A percentile compares a stretch with the other conserved stretches of the same genome.
Conservation (phyloP, 2,888 invertebrate species). For the Ennomos fuscantarius region DNA sequence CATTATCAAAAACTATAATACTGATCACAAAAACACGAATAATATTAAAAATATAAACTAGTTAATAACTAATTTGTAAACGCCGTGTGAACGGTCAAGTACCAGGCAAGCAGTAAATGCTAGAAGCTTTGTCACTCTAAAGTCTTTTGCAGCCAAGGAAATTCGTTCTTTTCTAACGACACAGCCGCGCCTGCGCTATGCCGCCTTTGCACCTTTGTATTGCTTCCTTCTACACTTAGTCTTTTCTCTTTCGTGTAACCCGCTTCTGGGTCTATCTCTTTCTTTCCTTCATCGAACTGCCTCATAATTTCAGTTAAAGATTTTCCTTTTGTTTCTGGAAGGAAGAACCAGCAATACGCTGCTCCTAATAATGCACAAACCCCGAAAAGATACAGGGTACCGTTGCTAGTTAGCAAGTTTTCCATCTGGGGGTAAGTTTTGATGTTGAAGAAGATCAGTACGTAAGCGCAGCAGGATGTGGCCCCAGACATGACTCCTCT, state of each 20-base stretch:
- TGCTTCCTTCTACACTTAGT: slow-evolving; percentile 54
- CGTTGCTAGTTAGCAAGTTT: slow-evolving; percentile 83
- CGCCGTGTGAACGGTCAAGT: slow-evolving; percentile 36
- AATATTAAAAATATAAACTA: slow-evolving; percentile 37
- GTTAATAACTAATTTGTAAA: slow-evolving; percentile 43
- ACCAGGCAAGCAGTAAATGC: slow-evolving; percentile 46
- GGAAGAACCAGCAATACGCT: slow-evolving; percentile 84
- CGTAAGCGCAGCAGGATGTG: slow-evolving; percentile 88
- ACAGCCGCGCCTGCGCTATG: slow-evolving; percentile 75
- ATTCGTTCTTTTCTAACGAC: slow-evolving; percentile 68
- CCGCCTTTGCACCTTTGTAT: slow-evolving; percentile 63
- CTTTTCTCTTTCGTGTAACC: slow-evolving; percentile 60
- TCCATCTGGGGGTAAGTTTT: slow-evolving; percentile 89
- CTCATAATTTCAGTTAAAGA: slow-evolving; percentile 88
- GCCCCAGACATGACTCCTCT: slow-evolving; percentile 89
- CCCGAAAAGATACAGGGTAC: slow-evolving; percentile 87
- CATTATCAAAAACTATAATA: slow-evolving; percentile 60
- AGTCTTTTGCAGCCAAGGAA: slow-evolving; percentile 58
- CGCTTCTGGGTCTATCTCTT: slow-evolving; percentile 65
- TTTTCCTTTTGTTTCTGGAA: slow-evolving; percentile 90
- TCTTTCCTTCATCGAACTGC: slow-evolving; percentile 81
- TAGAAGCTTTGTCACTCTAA: slow-evolving; percentile 41
- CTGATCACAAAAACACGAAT: slow-evolving; percentile 63
- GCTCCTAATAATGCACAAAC: slow-evolving; percentile 86
- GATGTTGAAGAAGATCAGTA: slow-evolving; percentile 88